A percentile compares a stretch with the other conserved stretches of the same genome.
These are phyloP conservation scores for Noctua fimbriata DNA, from an alignment of 2,888 invertebrate species.

Conservation along the genomic window DNA sequence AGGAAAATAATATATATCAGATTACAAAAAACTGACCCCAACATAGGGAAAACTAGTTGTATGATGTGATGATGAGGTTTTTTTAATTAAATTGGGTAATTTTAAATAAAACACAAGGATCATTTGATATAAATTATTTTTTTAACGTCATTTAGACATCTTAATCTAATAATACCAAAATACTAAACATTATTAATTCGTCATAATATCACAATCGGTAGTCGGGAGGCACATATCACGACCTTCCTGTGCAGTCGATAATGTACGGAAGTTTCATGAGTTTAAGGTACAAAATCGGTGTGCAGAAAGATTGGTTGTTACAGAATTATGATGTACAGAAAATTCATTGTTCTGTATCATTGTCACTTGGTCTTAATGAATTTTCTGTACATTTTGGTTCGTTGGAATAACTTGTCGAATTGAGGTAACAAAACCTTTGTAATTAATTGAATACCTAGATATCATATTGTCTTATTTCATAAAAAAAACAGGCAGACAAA, in stretches of 20 bases:
- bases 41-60: too few species aligned
- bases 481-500: too few species aligned
- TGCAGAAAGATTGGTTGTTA: slow-evolving; percentile 47
- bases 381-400: slow-evolving; percentile 24
- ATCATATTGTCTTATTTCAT: not conserved
- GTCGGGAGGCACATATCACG: slow-evolving; percentile 64
- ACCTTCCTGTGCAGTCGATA: slow-evolving; percentile 45
- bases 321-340: slow-evolving; percentile 18
- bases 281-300: slow-evolving; percentile 35
- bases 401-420: slow-evolving; percentile 33
- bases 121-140: slow-evolving; percentile 61
- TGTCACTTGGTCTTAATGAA: slow-evolving; percentile 1
- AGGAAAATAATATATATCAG: too few species aligned
- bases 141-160: slow-evolving; percentile 67
- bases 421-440: not conserved
- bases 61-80: too few species aligned
- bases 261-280: not conserved
- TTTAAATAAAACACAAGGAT: slow-evolving; percentile 40
- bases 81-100: not conserved
- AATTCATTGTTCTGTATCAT: slow-evolving; percentile 11
- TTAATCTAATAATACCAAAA: slow-evolving; percentile 77
- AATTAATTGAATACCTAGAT: not conserved
- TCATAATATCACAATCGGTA: slow-evolving; percentile 76
- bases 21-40: too few species aligned
- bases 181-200: slow-evolving; percentile 69